phyloP scores from a whole-genome alignment of 92 coral and sea anemone genomes.

The Epizoanthus rinbou region DNA sequence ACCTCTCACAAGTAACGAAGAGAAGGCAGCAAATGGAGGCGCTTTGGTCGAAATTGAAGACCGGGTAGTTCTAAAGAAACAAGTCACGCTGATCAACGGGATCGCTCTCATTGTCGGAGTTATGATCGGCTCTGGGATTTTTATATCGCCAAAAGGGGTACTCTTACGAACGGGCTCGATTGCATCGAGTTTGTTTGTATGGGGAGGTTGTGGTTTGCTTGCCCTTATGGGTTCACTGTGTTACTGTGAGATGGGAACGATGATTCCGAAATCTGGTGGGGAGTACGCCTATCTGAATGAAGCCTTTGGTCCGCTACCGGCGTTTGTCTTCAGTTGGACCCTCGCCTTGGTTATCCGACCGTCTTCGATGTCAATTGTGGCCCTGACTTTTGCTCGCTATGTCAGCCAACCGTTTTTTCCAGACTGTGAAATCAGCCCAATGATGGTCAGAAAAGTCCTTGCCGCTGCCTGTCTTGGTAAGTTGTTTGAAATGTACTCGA shows the following conservation, averaged over 20 bases:
- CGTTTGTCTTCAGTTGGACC: slow-evolving; percentile 97
- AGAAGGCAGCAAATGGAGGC: slow-evolving; percentile 71
- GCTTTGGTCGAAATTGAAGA: slow-evolving; percentile 58
- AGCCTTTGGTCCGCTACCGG: slow-evolving; percentile 95
- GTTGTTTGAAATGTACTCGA: slow-evolving; percentile 20
- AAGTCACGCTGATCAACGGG: slow-evolving; percentile 87
- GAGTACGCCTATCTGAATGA: slow-evolving; percentile 90
- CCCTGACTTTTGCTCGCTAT: slow-evolving; percentile 92
- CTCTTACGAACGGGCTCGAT: slow-evolving; percentile 75
- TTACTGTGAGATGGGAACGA: slow-evolving; percentile 97
- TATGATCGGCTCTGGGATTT: slow-evolving; percentile 98
- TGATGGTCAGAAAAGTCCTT: slow-evolving; percentile 79
- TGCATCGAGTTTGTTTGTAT: slow-evolving; percentile 86
- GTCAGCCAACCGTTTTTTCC: slow-evolving; percentile 97
- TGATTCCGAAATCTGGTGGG: slow-evolving; percentile 98
- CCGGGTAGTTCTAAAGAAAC: slow-evolving; percentile 73
- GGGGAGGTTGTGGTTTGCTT: slow-evolving; percentile 95
- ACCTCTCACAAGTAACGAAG: slow-evolving; percentile 74
- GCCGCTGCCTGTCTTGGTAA: slow-evolving; percentile 95
- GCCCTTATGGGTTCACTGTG: slow-evolving; percentile 94
- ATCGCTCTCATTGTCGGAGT: slow-evolving; percentile 93
- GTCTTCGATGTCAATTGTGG: slow-evolving; percentile 92
- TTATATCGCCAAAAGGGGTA: slow-evolving; percentile 97
- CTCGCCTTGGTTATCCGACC: slow-evolving; percentile 93
- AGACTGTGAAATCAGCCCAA: slow-evolving; percentile 86